phyloP scores from a whole-genome alignment of 2,113 vertebrate genomes.

The Syrmaticus mikado region DNA sequence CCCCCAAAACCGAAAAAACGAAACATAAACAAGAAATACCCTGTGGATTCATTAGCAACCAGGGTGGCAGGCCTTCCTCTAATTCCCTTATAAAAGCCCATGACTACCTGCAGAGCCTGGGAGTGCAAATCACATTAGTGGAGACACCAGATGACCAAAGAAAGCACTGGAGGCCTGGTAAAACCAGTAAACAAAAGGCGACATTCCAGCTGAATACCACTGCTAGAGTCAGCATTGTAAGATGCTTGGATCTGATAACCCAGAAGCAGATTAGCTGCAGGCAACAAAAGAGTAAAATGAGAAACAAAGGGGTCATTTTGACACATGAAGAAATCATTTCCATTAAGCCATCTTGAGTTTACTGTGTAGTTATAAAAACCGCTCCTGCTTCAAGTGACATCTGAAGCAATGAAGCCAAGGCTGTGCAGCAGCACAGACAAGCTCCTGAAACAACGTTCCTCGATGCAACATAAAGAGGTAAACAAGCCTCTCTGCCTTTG shows the following conservation, averaged over 20 bases:
- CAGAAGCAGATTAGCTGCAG: conserved; percentile 80
- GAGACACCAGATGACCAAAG: conserved; percentile 88
- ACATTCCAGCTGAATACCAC: conserved; percentile 91
- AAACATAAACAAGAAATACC: conserved; percentile 53
- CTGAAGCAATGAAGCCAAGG: conserved; percentile 74
- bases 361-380: conserved; percentile 87
- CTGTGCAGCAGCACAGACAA: neutral
- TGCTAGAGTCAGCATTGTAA: conserved; percentile 85
- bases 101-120: conserved; percentile 90
- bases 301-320: conserved; percentile 93
- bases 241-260: conserved; percentile 80
- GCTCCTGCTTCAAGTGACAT: conserved; percentile 81
- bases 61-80: conserved; percentile 80
- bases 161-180: conserved; percentile 80
- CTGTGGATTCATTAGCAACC: conserved; percentile 80
- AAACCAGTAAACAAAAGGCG: conserved; percentile 87
- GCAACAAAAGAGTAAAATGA: conserved; percentile 82
- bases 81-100: conserved; percentile 88
- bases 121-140: conserved; percentile 90
- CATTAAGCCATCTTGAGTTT: conserved; percentile 91
- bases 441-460: conserved; percentile 48
- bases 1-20: neutral
- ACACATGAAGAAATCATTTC: conserved; percentile 97
- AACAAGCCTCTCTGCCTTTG: conserved; percentile 7
- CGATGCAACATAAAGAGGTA: conserved; percentile 1